A percentile compares a stretch with the other conserved stretches of the same genome.
Evolutionary conservation across 2,888 invertebrate genomes (phyloP).

Genomic region (Lasioglossum calceatum): DNA sequence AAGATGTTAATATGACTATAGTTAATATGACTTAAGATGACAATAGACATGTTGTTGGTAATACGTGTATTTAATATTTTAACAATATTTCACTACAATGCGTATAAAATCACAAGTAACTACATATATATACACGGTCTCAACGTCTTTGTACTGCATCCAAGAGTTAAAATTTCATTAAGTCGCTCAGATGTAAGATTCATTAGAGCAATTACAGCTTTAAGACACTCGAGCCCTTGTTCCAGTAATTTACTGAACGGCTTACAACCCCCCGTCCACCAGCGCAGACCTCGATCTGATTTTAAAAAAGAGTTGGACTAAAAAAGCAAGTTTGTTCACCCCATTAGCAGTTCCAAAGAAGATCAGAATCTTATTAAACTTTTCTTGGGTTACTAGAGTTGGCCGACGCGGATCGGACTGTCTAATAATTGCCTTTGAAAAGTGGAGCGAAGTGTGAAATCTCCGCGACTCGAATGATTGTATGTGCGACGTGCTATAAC

Average conservation of each 20-base stretch:
- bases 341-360: not conserved
- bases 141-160: no score
- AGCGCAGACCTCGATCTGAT: not conserved
- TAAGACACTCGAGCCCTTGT: not conserved
- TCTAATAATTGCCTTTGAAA: not conserved
- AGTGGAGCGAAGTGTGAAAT: not conserved
- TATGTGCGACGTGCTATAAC: not conserved
- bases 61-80: no score
- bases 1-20: no score
- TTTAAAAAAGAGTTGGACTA: not conserved
- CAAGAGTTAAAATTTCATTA: not conserved
- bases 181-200: not conserved
- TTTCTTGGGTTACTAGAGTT: not conserved
- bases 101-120: not conserved
- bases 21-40: no score
- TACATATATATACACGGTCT: no score
- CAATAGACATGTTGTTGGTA: no score
- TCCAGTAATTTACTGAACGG: not conserved
- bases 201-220: not conserved
- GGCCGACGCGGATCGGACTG: not conserved
- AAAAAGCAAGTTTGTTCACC: not conserved
- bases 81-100: not conserved
- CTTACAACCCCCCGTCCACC: no score
- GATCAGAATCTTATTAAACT: not conserved
- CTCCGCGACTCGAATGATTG: not conserved